Conservation (phyloP, 2,113 vertebrate genomes). For the Ailurus styani region DNA sequence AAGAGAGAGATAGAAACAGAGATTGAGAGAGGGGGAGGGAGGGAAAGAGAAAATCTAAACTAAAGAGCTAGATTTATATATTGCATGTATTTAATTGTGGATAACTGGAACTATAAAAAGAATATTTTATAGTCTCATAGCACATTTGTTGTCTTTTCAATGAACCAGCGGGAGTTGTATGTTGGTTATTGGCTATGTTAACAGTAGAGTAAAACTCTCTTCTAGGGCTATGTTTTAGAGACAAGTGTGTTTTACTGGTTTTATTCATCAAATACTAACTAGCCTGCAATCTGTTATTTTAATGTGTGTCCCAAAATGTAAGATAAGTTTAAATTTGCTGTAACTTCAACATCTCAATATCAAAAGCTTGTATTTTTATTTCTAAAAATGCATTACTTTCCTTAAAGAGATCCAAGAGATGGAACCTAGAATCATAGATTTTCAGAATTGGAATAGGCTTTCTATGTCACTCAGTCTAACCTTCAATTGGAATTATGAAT, state of each 20-base stretch:
- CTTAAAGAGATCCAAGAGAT: neutral
- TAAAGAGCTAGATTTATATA: neutral
- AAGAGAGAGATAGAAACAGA: neutral
- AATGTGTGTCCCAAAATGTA: neutral
- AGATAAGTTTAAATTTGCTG: neutral
- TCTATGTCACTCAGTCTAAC: neutral
- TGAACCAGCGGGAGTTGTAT: neutral
- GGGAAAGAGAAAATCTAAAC: neutral
- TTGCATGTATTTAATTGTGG: neutral
- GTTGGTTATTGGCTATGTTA: neutral
- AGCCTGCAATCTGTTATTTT: neutral
- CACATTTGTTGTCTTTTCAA: neutral
- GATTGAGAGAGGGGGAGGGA: neutral
- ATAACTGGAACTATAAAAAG: neutral
- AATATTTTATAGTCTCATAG: neutral
- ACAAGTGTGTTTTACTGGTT: neutral
- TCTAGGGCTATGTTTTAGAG: neutral
- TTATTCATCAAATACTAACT: conserved; percentile 16
- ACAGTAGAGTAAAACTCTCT: neutral
- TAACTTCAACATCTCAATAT: neutral
- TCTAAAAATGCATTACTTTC: neutral
- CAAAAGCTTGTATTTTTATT: neutral
- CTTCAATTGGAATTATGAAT: neutral
- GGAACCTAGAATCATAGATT: neutral
- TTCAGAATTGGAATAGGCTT: neutral